Conservation (phyloP, 2,888 invertebrate genomes). For the Willowsia nigromaculata region DNA sequence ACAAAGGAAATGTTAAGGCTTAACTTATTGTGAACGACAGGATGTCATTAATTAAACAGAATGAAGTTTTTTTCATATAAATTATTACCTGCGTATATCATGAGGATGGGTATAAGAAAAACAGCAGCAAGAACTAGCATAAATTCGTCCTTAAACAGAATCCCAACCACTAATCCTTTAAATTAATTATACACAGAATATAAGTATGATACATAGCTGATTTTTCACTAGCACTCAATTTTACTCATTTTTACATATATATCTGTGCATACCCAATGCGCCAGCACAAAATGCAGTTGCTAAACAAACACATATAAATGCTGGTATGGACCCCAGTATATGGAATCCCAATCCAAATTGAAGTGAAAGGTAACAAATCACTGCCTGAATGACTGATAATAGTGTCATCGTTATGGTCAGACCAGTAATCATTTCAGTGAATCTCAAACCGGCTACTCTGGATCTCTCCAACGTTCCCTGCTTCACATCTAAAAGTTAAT, state of each 20-base stretch:
- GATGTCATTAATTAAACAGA: no score
- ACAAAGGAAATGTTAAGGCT: no score
- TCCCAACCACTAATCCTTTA: conserved; percentile 18
- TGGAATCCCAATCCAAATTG: conserved; percentile 6
- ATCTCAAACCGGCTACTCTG: conserved; percentile 42
- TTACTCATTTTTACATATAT: no score
- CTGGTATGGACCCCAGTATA: not conserved
- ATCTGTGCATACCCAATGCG: conserved; percentile 33
- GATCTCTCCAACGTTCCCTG: conserved; percentile 36
- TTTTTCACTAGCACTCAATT: not conserved
- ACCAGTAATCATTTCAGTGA: conserved; percentile 3
- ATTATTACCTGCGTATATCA: conserved; percentile 31
- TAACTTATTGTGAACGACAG: no score
- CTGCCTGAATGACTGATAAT: conserved; percentile 5
- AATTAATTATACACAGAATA: not conserved
- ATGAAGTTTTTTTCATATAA: no score
- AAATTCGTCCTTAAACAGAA: conserved; percentile 2
- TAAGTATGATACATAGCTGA: not conserved
- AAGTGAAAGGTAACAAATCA: conserved; percentile 26
- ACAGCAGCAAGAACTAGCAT: conserved; percentile 16
- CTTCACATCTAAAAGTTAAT: conserved; percentile 12
- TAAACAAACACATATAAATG: conserved; percentile 7
- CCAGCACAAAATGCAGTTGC: conserved; percentile 22
- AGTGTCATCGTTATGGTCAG: not conserved
- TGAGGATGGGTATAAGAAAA: conserved; percentile 10